Percentiles rank a stretch among this genome's conserved stretches.
Evolutionary conservation across 2,113 vertebrate species (phyloP).

Genomic region (Serranochromis macrocephalus): DNA sequence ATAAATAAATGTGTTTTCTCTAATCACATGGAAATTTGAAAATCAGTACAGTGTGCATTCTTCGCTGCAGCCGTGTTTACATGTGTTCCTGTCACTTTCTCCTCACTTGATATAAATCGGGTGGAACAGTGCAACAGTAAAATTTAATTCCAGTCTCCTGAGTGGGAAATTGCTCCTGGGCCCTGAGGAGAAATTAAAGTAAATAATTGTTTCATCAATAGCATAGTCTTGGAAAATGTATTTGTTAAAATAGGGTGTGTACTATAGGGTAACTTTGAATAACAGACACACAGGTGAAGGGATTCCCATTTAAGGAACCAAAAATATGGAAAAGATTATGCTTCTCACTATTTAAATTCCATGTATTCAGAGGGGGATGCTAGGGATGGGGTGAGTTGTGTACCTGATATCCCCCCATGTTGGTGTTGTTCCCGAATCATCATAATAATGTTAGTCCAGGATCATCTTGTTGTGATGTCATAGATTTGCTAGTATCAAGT

Average conservation of each 20-base stretch:
- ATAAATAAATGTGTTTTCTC: conserved; percentile 48
- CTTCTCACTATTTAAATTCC: not conserved
- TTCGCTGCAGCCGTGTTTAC: not conserved
- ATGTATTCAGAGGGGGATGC: not conserved
- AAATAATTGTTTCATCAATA: not conserved
- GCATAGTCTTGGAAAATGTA: not conserved
- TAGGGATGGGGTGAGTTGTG: not conserved
- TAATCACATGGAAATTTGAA: conserved; percentile 43
- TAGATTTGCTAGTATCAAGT: not conserved
- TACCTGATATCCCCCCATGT: not conserved
- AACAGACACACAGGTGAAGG: not conserved
- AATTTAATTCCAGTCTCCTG: not conserved
- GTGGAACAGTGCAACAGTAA: not conserved
- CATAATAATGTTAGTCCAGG: not conserved
- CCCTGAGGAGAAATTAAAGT: not conserved
- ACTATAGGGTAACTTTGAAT: not conserved
- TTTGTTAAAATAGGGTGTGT: not conserved
- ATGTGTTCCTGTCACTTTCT: not conserved
- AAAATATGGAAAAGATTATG: not conserved
- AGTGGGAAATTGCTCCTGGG: not conserved
- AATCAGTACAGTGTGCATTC: conserved; percentile 14
- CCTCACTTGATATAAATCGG: not conserved
- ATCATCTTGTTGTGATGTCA: not conserved
- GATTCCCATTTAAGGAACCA: not conserved
- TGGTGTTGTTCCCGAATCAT: not conserved